Percentiles rank a stretch among this genome's conserved stretches.
Conservation (phyloP, 1,140 invertebrate species). For the Temnothorax longispinosus region DNA sequence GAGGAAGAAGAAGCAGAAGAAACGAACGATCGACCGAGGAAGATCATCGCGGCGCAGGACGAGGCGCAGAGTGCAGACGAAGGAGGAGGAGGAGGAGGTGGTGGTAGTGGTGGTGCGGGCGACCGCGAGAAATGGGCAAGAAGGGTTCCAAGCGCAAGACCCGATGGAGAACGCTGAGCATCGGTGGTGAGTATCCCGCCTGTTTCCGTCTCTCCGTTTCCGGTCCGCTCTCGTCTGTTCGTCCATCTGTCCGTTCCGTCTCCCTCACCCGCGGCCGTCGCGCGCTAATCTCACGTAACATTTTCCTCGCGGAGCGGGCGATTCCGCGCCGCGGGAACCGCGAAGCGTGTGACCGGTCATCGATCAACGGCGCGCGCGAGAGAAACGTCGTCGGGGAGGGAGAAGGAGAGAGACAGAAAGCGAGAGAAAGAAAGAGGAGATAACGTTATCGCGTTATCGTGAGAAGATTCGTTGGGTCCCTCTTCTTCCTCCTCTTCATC, state of each 20-base stretch:
- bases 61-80: conserved; percentile 52
- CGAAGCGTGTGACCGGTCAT: conserved; percentile 35
- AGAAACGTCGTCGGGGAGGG: background rate
- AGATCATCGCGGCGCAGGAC: conserved; percentile 29
- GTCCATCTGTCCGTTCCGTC: background rate
- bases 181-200: conserved; percentile 81
- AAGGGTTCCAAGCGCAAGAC: conserved; percentile 85
- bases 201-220: background rate
- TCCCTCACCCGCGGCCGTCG: background rate
- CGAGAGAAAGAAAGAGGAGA: background rate
- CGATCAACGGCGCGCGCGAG: conserved; percentile 42
- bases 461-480: background rate
- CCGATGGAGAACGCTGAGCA: conserved; percentile 85
- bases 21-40: background rate
- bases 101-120: conserved; percentile 70
- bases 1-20: conserved; percentile 1
- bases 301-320: conserved; percentile 20
- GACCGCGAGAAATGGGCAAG: conserved; percentile 84
- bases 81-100: conserved; percentile 53
- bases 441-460: conserved; percentile 27
- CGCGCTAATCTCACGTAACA: background rate
- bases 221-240: background rate
- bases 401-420: background rate
- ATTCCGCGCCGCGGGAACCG: conserved; percentile 20
- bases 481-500: background rate